These are phyloP conservation scores for Plecotus auritus DNA, from an alignment of 2,113 vertebrate genomes.

Conservation along the genomic window DNA sequence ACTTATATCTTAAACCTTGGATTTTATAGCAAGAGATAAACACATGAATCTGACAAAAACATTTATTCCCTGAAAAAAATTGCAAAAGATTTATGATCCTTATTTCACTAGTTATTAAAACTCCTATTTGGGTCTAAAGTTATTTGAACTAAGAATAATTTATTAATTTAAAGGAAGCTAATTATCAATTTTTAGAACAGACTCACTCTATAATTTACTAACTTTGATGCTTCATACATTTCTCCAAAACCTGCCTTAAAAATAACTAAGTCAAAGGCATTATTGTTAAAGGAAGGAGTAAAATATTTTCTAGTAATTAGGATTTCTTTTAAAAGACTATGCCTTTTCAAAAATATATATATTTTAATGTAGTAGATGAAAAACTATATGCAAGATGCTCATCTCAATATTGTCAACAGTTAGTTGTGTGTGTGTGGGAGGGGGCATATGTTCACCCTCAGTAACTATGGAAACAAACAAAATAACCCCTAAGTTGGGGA, in stretches of 20 bases:
- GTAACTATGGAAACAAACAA: conserved; percentile 60
- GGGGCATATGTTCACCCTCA: background rate
- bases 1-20: background rate
- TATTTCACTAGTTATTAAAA: conserved; percentile 57
- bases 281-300: background rate
- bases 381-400: background rate
- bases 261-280: background rate
- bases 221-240: conserved; percentile 9
- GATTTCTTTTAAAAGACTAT: background rate
- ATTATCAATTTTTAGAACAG: conserved; percentile 49
- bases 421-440: background rate
- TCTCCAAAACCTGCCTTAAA: background rate
- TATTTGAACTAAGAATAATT: conserved; percentile 54
- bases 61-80: conserved; percentile 49
- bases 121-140: conserved; percentile 24
- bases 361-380: background rate
- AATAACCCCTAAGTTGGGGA: conserved; percentile 48
- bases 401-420: background rate
- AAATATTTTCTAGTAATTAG: background rate
- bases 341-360: background rate
- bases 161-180: conserved; percentile 52
- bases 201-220: conserved; percentile 16
- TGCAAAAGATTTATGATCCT: conserved; percentile 37
- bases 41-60: conserved; percentile 44
- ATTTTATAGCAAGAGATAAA: conserved; percentile 26